Percentiles rank a stretch among this genome's conserved stretches.
Evolutionary conservation across 2,888 invertebrate genomes (phyloP).

Genomic region (Diaperis boleti): DNA sequence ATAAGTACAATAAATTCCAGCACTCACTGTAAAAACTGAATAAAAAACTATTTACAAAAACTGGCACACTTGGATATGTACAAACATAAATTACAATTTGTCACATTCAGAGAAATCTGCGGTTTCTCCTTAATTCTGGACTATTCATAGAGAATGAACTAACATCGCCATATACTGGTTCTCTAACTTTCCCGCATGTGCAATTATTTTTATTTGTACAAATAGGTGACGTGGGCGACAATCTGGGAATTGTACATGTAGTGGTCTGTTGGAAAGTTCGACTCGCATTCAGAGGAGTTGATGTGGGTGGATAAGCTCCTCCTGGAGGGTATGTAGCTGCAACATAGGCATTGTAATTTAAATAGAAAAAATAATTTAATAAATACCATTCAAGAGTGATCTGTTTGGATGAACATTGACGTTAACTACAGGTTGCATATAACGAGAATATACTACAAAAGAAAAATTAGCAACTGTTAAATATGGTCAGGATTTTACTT

Average conservation of each 20-base stretch:
- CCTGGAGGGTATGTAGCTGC: not conserved
- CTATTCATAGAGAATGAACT: conserved; percentile 58
- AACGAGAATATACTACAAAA: conserved; percentile 60
- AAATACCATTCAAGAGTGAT: conserved; percentile 39
- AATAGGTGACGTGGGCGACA: conserved; percentile 30
- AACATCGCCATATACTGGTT: conserved; percentile 62
- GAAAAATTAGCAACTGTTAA: conserved; percentile 15
- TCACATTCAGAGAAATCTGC: conserved; percentile 57
- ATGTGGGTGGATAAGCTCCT: conserved; percentile 6
- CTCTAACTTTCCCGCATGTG: conserved; percentile 44
- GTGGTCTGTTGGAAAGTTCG: conserved; percentile 1
- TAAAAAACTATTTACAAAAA: no score
- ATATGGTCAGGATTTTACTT: conserved; percentile 48
- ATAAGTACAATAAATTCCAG: conserved; percentile 9
- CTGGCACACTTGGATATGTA: no score
- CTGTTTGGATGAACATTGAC: conserved; percentile 56
- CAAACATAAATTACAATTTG: conserved; percentile 10
- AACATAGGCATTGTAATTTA: not conserved
- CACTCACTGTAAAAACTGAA: not conserved
- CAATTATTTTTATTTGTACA: conserved; percentile 32
- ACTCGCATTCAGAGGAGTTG: conserved; percentile 13
- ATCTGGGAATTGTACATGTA: conserved; percentile 5
- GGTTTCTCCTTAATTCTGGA: conserved; percentile 61
- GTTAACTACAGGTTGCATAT: conserved; percentile 62
- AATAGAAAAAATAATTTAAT: not conserved